Evolutionary conservation across 2,888 invertebrate species (phyloP), one percentile per base, ranked within the genome.

Genomic region (Melolontha melolontha): DNA sequence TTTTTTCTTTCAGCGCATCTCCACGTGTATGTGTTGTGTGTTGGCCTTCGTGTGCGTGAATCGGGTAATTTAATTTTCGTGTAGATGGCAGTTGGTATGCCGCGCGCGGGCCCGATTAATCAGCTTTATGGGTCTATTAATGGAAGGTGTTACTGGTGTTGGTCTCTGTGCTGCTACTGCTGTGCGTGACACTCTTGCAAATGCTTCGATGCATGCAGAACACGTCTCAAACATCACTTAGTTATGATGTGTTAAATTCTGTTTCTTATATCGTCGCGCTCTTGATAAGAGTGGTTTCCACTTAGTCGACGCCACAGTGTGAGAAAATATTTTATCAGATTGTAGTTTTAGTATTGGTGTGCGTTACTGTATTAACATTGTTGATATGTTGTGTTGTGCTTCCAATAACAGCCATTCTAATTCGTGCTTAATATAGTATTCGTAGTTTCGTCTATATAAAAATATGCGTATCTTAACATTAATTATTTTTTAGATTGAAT

Each of bases 81-180:
- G 77, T 78, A 72, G 70, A 71, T 67, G 59, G 70, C 68, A 75
- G 69, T 74, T 77, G 73, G 75, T 75, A 76, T 73, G 75, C 74
- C 70, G 70, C 55, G 63, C 67, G 68, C 34, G 70, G 73, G 72
- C 68, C 76, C 75, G 75, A 79, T 80, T 78, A 79, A 79, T 79
- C 79, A 77, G 77, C 73, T 80, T 80, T 80, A 80, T 79, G 77
- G 78, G 78, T 76, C 79, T 78, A 79, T 80, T 79, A 80, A 78
- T 78, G 78, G 76, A 73, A 72, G 73, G 75, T 74, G 72, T 71
- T 16, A 55, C n/a, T 63, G 63, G 27, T 29, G 4, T 34, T 34
- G 8, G 29, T 16, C 74, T 71, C 66, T 70, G 74, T 75, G 75
- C 76, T 39, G 68, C 57, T 59, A 64, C 73, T 72, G 75, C 75